Evolutionary conservation across 92 coral and sea anemone species (phyloP).

Genomic region (Scolanthus callimorphus): DNA sequence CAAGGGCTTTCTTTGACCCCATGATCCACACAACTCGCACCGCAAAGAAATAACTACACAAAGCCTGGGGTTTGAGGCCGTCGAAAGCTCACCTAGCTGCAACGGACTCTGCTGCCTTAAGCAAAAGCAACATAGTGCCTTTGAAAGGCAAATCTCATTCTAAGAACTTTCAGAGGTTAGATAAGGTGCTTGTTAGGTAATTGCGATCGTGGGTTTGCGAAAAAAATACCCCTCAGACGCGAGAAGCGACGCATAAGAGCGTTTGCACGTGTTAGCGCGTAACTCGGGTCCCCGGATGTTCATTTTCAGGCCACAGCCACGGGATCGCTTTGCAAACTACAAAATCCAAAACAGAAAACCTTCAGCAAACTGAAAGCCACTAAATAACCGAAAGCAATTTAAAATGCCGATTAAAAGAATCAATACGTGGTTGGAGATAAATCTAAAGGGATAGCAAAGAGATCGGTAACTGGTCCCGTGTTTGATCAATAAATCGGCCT

Average conservation of each 20-base stretch:
- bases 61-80: no score
- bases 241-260: constrained; percentile 81
- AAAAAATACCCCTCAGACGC: constrained; percentile 45
- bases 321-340: neutral
- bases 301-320: constrained; percentile 41
- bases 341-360: neutral
- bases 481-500: no score
- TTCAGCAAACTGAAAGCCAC: constrained; percentile 6
- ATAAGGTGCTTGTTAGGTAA: constrained; percentile 36
- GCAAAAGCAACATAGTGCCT: constrained; percentile 84
- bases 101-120: constrained; percentile 89
- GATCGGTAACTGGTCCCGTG: no score
- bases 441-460: no score
- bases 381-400: neutral
- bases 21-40: no score
- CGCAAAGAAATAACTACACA: no score
- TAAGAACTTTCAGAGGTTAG: constrained; percentile 21
- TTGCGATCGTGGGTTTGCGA: constrained; percentile 42
- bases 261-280: constrained; percentile 94
- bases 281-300: constrained; percentile 91
- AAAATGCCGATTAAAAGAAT: no score
- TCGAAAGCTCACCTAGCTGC: constrained; percentile 67
- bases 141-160: constrained; percentile 55
- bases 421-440: no score
- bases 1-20: constrained; percentile 6